A percentile compares a stretch with the other conserved stretches of the same genome.
Conservation (phyloP, 2,113 vertebrate genomes). For the Syngnathus typhle region DNA sequence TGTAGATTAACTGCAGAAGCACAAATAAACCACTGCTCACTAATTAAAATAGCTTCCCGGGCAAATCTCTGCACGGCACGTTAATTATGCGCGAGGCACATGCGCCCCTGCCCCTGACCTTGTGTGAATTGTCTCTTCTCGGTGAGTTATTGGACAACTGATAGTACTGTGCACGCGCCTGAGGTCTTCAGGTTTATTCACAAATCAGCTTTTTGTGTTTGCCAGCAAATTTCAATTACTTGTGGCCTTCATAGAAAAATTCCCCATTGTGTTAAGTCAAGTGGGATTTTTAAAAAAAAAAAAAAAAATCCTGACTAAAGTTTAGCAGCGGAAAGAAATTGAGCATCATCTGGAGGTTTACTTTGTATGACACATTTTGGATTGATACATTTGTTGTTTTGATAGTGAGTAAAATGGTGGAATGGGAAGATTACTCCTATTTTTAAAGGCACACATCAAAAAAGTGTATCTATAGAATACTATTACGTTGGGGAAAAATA, state of each 20-base stretch:
- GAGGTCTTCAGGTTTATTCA: conserved; percentile 10
- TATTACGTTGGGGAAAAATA: not conserved
- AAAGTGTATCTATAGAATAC: not conserved
- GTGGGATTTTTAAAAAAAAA: not conserved
- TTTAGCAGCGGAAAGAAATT: not conserved
- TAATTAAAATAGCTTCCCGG: conserved; percentile 47
- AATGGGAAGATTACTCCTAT: not conserved
- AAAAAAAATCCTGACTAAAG: not conserved
- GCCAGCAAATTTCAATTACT: conserved; percentile 11
- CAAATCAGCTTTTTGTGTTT: not conserved
- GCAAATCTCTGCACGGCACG: conserved; percentile 29
- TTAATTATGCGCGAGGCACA: conserved; percentile 50
- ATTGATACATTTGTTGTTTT: not conserved
- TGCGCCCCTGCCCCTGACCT: conserved; percentile 35
- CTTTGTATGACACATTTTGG: not conserved
- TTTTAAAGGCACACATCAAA: not conserved
- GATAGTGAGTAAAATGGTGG: not conserved
- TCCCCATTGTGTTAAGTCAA: not conserved
- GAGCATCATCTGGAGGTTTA: not conserved
- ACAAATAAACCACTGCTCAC: conserved; percentile 45
- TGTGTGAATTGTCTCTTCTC: conserved; percentile 37
- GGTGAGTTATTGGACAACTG: conserved; percentile 13
- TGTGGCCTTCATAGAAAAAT: conserved; percentile 3
- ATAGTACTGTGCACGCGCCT: conserved; percentile 24
- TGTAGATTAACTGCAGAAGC: conserved; percentile 40